phyloP scores from a whole-genome alignment of 2,113 vertebrate genomes.

The Rhabdomys dilectus region DNA sequence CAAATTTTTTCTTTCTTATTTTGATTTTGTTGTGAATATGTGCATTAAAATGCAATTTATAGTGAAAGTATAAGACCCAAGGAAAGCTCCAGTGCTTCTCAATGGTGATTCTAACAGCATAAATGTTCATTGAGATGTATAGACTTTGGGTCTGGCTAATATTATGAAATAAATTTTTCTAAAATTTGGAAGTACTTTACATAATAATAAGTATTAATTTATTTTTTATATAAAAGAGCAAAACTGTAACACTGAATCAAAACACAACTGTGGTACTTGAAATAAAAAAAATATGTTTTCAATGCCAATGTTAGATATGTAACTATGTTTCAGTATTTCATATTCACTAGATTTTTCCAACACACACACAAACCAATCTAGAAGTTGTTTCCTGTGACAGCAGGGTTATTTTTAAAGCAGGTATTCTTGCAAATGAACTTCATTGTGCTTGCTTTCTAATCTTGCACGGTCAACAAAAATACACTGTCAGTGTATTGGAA shows the following conservation, averaged over 20 bases:
- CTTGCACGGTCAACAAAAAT: background rate
- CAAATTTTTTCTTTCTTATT: background rate
- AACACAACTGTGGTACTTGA: background rate
- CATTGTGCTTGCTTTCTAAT: slow-evolving; percentile 48
- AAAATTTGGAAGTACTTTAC: background rate
- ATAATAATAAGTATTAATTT: background rate
- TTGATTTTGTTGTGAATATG: background rate
- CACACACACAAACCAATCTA: background rate
- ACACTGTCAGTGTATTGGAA: slow-evolving; percentile 45
- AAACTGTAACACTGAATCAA: background rate
- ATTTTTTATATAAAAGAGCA: background rate
- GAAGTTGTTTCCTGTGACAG: slow-evolving; percentile 44
- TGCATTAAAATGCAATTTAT: background rate
- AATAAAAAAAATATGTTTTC: background rate
- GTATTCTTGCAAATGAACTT: slow-evolving; percentile 52
- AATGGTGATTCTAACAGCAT: background rate
- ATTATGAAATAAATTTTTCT: background rate
- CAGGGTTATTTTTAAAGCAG: slow-evolving; percentile 66
- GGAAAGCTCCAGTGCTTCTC: background rate
- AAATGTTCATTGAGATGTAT: background rate
- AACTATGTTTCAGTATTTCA: slow-evolving; percentile 24
- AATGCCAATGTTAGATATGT: background rate
- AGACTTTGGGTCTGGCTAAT: background rate
- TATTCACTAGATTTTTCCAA: background rate
- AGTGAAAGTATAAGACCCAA: background rate